Evolutionary conservation across 2,888 invertebrate species (phyloP).

Genomic region (Ophion ellenae): DNA sequence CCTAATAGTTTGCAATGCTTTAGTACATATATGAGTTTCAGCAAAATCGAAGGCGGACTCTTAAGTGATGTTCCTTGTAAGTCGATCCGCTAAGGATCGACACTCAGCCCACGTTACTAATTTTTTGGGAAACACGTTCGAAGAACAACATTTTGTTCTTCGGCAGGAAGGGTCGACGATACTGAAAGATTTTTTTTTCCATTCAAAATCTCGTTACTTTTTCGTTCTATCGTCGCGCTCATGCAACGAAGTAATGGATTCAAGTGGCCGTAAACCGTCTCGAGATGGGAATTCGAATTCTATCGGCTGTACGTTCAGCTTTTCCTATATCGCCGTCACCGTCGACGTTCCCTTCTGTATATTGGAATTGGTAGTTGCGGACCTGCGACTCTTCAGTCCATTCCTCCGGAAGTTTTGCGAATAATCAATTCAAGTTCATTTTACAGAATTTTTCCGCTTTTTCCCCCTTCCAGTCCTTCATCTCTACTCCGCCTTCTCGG

Average conservation of each 20-base stretch:
- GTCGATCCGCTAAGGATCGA: too few species aligned
- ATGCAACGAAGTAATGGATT: constrained; percentile 1
- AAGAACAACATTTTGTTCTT: background rate
- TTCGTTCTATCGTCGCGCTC: background rate
- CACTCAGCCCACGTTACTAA: too few species aligned
- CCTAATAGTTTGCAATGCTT: too few species aligned
- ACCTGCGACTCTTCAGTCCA: background rate
- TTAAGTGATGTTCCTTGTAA: too few species aligned
- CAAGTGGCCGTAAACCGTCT: constrained; percentile 42
- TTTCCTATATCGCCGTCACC: constrained; percentile 20
- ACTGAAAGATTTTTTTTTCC: background rate
- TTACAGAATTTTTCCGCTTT: background rate
- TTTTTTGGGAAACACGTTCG: background rate
- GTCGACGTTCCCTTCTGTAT: constrained; percentile 11
- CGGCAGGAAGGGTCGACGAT: background rate
- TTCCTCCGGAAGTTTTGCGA: constrained; percentile 25
- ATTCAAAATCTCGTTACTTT: background rate
- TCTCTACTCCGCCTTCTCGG: background rate
- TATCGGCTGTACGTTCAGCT: background rate
- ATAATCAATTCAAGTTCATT: constrained; percentile 44
- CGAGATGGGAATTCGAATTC: constrained; percentile 31
- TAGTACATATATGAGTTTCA: too few species aligned
- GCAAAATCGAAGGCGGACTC: too few species aligned
- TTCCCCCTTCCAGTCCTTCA: background rate
- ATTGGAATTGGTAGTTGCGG: background rate